These are phyloP conservation scores for Erebia epiphron DNA, from an alignment of 2,888 invertebrate genomes.

Conservation along the genomic window DNA sequence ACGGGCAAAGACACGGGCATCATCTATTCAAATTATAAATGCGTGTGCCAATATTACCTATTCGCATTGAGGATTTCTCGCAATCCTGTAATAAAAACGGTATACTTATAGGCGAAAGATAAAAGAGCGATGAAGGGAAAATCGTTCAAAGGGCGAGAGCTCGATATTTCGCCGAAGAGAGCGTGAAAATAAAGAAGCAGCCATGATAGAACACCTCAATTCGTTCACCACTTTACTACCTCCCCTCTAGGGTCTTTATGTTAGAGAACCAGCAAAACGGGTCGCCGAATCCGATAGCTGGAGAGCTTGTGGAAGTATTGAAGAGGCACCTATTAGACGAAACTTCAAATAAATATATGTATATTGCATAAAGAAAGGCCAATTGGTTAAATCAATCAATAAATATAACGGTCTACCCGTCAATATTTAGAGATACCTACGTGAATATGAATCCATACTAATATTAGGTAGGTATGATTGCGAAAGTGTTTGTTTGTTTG, in stretches of 20 bases:
- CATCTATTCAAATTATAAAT: background rate
- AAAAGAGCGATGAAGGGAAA: slow-evolving; percentile 23
- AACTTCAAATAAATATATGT: background rate
- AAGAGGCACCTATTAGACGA: background rate
- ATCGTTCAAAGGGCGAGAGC: slow-evolving; percentile 27
- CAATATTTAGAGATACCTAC: no score
- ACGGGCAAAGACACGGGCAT: no score
- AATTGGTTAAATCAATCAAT: no score
- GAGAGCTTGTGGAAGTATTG: background rate
- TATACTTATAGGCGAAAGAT: slow-evolving; percentile 13
- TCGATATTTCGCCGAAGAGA: slow-evolving; percentile 24
- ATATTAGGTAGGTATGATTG: no score
- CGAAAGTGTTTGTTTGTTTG: no score
- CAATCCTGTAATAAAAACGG: slow-evolving; percentile 1
- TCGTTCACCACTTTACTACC: slow-evolving; percentile 30
- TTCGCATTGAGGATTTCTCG: background rate
- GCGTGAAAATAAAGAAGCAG: slow-evolving; percentile 29
- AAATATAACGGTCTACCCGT: no score
- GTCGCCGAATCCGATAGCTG: slow-evolving; percentile 33
- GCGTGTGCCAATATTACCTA: background rate
- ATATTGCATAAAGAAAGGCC: no score
- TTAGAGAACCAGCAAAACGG: slow-evolving; percentile 36
- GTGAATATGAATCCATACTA: no score
- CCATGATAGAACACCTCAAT: slow-evolving; percentile 36
- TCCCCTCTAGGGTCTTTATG: slow-evolving; percentile 41